These are phyloP conservation scores for Cenopis cana DNA, from an alignment of 2,888 invertebrate species.

Conservation along the genomic window DNA sequence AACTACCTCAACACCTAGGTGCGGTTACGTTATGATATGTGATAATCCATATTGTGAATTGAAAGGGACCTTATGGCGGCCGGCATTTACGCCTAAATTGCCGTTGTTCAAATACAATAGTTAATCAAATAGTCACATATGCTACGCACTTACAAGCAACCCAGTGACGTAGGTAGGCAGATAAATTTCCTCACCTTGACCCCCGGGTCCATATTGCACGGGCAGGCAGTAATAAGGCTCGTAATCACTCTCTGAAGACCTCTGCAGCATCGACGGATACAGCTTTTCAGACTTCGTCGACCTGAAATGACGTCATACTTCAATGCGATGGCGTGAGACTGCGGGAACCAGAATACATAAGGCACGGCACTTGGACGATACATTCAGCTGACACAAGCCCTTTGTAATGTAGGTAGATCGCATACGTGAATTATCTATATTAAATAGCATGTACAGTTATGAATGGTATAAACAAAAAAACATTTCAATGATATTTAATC, in stretches of 20 bases:
- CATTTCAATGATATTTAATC: not conserved
- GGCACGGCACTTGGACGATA: slow-evolving; percentile 46
- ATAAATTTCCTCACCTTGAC: slow-evolving; percentile 85
- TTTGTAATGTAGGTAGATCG: slow-evolving; percentile 46
- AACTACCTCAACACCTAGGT: no score
- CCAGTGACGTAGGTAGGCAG: not conserved
- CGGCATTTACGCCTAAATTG: no score
- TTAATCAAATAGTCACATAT: no score
- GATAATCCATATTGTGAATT: no score
- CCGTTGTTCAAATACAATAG: no score
- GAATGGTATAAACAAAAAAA: slow-evolving; percentile 6
- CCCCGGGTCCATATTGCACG: slow-evolving; percentile 84
- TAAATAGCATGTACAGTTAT: slow-evolving; percentile 2
- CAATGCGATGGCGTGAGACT: not conserved
- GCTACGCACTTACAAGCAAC: no score
- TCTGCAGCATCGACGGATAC: slow-evolving; percentile 95
- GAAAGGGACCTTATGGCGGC: no score
- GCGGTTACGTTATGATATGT: not conserved
- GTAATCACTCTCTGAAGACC: slow-evolving; percentile 92
- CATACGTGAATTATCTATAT: slow-evolving; percentile 34
- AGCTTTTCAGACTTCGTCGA: slow-evolving; percentile 98
- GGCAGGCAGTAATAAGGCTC: slow-evolving; percentile 95
- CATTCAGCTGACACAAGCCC: slow-evolving; percentile 66
- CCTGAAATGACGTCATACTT: slow-evolving; percentile 77
- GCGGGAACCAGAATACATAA: slow-evolving; percentile 9